phyloP scores from a whole-genome alignment of 2,888 invertebrate species.

The Ernsta delagoae region DNA sequence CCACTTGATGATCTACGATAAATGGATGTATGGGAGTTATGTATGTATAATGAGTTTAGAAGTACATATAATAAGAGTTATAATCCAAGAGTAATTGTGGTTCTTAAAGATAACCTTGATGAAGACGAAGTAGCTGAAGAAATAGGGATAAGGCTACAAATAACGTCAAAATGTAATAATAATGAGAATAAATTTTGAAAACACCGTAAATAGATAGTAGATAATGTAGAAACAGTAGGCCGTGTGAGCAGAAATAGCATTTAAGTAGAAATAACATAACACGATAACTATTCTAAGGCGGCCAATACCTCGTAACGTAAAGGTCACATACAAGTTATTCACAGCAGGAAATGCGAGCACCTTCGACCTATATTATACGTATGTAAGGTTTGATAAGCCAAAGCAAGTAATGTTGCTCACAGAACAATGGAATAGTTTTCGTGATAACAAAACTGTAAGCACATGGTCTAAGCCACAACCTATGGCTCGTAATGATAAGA shows the following conservation, averaged over 20 bases:
- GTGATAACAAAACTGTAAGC: neutral
- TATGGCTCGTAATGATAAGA: too few species aligned
- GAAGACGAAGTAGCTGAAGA: too few species aligned
- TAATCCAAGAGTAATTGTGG: neutral
- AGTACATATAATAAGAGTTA: neutral
- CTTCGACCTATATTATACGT: neutral
- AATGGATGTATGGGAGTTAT: conserved; percentile 3
- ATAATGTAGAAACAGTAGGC: too few species aligned
- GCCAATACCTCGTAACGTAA: neutral
- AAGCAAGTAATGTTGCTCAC: neutral
- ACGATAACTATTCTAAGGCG: too few species aligned
- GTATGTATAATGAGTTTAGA: neutral
- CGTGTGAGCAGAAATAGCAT: too few species aligned
- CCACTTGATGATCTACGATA: conserved; percentile 6
- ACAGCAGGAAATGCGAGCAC: conserved; percentile 5
- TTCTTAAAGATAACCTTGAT: conserved; percentile 3
- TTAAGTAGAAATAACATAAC: too few species aligned
- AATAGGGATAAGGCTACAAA: too few species aligned
- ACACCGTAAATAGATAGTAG: too few species aligned
- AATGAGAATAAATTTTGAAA: too few species aligned
- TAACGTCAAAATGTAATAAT: too few species aligned
- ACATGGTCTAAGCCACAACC: neutral
- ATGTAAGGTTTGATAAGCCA: neutral
- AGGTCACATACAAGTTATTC: neutral
- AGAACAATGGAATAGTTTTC: conserved; percentile 2